A percentile compares a stretch with the other conserved stretches of the same genome.
These are phyloP conservation scores for Sander vitreus DNA, from an alignment of 2,113 vertebrate species.

Conservation along the genomic window DNA sequence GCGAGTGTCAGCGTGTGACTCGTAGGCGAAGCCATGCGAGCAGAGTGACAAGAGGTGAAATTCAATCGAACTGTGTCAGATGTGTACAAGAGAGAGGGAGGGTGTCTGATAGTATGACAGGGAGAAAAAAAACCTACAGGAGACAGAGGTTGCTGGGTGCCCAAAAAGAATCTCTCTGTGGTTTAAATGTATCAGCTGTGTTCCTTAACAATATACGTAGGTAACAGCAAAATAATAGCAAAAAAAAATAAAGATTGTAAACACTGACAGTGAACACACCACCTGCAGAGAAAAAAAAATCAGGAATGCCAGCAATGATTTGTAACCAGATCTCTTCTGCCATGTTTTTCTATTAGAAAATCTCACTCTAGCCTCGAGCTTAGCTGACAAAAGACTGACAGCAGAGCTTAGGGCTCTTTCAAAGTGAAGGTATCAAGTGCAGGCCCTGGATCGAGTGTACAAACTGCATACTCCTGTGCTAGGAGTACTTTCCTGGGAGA, in stretches of 20 bases:
- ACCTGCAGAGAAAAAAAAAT: constrained; percentile 6
- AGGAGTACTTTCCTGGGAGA: constrained; percentile 36
- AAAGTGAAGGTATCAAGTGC: constrained; percentile 55
- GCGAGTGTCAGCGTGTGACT: constrained; percentile 37
- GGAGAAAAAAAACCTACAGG: constrained; percentile 1
- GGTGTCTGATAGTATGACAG: constrained; percentile 41
- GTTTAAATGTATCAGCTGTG: not conserved
- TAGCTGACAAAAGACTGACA: constrained; percentile 67
- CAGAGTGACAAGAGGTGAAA: constrained; percentile 68
- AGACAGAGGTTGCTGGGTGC: not conserved
- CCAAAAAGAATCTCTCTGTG: not conserved
- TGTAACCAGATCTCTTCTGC: constrained; percentile 51
- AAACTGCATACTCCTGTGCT: constrained; percentile 44
- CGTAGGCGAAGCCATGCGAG: constrained; percentile 44
- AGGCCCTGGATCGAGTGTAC: constrained; percentile 38
- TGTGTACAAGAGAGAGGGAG: constrained; percentile 39
- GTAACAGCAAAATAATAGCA: not conserved
- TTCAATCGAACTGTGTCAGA: constrained; percentile 71
- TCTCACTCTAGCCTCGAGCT: constrained; percentile 57
- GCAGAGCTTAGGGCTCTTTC: constrained; percentile 59
- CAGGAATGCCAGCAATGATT: constrained; percentile 19
- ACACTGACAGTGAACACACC: constrained; percentile 9
- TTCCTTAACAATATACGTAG: not conserved
- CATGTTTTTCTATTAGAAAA: constrained; percentile 50
- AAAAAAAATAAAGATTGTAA: not conserved